phyloP scores from a whole-genome alignment of 1,140 invertebrate species.

The Zaprionus vittiger region DNA sequence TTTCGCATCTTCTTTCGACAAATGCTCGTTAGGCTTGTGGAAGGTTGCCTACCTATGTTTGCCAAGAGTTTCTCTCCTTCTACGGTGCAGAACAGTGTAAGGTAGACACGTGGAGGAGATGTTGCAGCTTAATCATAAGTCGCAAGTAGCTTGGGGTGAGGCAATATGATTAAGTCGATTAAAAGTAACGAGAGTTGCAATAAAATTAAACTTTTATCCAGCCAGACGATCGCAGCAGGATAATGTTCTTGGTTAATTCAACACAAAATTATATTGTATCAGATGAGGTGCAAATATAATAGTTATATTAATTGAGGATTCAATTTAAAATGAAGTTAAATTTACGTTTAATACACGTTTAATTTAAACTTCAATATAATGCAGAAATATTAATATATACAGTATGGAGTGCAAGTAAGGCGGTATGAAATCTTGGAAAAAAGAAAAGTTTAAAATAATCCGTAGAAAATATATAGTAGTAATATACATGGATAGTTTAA shows the following conservation, averaged over 20 bases:
- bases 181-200: conserved; percentile 34
- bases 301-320: background rate
- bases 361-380: too few relatives aligned
- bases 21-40: conserved; percentile 60
- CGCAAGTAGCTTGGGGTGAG: background rate
- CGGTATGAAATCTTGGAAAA: too few relatives aligned
- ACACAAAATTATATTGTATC: background rate
- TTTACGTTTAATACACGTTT: too few relatives aligned
- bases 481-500: background rate
- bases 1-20: conserved; percentile 48
- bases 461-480: background rate
- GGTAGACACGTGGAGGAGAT: conserved; percentile 9
- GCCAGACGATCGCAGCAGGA: conserved; percentile 8
- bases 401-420: too few relatives aligned
- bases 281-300: conserved; percentile 1
- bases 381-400: too few relatives aligned
- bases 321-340: background rate
- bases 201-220: conserved; percentile 36
- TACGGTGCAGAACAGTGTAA: background rate
- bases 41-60: conserved; percentile 55
- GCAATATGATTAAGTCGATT: conserved; percentile 41
- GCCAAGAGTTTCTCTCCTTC: background rate
- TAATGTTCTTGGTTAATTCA: background rate
- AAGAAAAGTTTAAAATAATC: background rate
- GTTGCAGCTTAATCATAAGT: conserved; percentile 41